phyloP scores from a whole-genome alignment of 2,888 invertebrate species.

The Hofmannophila pseudospretella region DNA sequence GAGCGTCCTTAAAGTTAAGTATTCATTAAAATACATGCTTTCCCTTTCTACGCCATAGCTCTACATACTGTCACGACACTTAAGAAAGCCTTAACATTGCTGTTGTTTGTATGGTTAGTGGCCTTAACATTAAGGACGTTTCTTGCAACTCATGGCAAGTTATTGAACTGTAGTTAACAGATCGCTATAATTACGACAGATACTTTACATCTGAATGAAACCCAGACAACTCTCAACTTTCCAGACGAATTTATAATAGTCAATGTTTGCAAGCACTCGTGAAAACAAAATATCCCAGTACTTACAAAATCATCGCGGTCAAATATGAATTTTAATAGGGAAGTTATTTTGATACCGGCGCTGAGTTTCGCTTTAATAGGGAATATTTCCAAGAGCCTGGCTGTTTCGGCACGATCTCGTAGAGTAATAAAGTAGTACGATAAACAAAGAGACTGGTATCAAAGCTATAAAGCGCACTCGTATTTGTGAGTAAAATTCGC shows the following conservation, averaged over 20 bases:
- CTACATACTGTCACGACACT: too few species aligned
- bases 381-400: constrained; percentile 42
- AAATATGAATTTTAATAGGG: constrained; percentile 47
- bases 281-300: constrained; percentile 23
- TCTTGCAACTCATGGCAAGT: too few species aligned
- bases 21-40: too few species aligned
- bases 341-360: constrained; percentile 42
- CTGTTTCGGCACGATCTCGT: constrained; percentile 43
- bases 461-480: constrained; percentile 48
- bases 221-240: constrained; percentile 2
- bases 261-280: background rate
- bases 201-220: too few species aligned
- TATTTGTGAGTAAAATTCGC: constrained; percentile 56
- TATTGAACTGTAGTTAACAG: too few species aligned
- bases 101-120: too few species aligned
- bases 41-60: too few species aligned
- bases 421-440: constrained; percentile 40
- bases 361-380: constrained; percentile 44
- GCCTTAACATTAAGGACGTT: too few species aligned
- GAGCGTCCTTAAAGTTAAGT: too few species aligned
- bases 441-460: constrained; percentile 53
- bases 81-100: too few species aligned
- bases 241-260: background rate
- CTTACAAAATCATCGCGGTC: constrained; percentile 53
- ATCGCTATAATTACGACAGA: too few species aligned